phyloP scores from a whole-genome alignment of 2,113 vertebrate genomes.

The Craseonycteris thonglongyai region DNA sequence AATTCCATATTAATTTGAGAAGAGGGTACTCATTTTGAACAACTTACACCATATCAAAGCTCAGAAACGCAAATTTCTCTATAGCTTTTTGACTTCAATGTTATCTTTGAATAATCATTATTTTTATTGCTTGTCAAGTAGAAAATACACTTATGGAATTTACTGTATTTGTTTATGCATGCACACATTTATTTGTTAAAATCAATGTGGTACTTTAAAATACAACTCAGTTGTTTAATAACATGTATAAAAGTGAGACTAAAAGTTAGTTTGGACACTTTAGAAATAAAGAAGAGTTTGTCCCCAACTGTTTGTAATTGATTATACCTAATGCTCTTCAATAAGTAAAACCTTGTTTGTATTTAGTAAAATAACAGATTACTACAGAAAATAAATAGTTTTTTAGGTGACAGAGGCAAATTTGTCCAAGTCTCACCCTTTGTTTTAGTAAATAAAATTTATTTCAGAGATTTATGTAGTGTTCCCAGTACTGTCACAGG shows the following conservation, averaged over 20 bases:
- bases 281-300: neutral
- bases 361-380: neutral
- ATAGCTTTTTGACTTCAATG: neutral
- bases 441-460: neutral
- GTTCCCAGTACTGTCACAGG: neutral
- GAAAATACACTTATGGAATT: neutral
- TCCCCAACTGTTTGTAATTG: neutral
- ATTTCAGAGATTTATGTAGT: neutral
- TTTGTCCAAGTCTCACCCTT: neutral
- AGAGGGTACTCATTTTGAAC: neutral
- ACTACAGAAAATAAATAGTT: neutral
- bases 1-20: neutral
- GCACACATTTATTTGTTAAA: neutral
- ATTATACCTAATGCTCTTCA: neutral
- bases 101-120: neutral
- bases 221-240: neutral
- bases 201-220: neutral
- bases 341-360: neutral
- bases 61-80: neutral
- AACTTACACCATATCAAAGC: neutral
- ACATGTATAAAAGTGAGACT: neutral
- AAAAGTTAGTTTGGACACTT: neutral
- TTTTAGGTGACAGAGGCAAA: neutral
- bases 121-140: neutral
- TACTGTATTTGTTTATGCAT: neutral